These are phyloP conservation scores for Scolanthus callimorphus DNA, from an alignment of 92 coral and sea anemone species.

Conservation along the genomic window DNA sequence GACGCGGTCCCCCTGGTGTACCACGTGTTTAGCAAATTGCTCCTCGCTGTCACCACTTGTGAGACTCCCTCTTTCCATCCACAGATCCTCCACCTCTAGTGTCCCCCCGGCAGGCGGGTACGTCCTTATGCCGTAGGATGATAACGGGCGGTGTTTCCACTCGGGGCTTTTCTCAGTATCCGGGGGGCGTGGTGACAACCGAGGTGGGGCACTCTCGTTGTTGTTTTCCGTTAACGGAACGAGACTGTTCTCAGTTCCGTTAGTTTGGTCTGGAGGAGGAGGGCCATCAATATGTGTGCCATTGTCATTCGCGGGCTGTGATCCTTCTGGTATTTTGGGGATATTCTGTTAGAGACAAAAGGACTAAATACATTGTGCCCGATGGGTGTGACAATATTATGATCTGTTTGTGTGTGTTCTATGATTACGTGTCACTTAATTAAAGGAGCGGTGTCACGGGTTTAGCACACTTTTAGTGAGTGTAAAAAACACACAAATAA, in stretches of 20 bases:
- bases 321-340: background rate
- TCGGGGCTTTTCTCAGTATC: conserved; percentile 12
- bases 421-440: too few species aligned
- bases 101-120: conserved; percentile 36
- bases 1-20: conserved; percentile 88
- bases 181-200: conserved; percentile 45
- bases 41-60: conserved; percentile 79
- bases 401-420: too few species aligned
- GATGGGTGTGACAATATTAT: too few species aligned
- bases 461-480: too few species aligned
- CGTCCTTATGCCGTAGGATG: conserved; percentile 85
- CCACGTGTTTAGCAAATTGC: conserved; percentile 60
- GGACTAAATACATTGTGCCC: too few species aligned
- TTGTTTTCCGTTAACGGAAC: conserved; percentile 6
- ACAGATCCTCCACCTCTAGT: conserved; percentile 20
- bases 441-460: too few species aligned
- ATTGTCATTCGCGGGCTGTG: background rate
- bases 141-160: conserved; percentile 67
- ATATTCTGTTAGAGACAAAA: background rate
- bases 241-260: conserved; percentile 1
- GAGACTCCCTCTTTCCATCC: conserved; percentile 39
- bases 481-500: too few species aligned
- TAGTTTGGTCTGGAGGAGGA: background rate
- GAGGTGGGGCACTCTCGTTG: background rate
- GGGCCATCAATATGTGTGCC: conserved; percentile 3